Conservation (phyloP, 2,113 vertebrate species). For the Paraplagusia blochii region DNA sequence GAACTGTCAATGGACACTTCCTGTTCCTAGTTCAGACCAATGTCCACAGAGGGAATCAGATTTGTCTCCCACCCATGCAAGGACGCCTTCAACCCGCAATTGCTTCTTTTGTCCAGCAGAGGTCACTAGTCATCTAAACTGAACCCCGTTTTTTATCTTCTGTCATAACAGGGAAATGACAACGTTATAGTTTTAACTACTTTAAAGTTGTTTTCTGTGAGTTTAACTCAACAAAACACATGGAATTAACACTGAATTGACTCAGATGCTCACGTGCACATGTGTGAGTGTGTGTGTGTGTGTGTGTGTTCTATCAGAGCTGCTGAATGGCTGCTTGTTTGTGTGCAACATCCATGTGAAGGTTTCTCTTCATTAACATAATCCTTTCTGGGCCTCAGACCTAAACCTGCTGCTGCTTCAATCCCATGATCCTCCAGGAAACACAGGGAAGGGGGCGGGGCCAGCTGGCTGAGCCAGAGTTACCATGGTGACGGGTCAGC, state of each 20-base stretch:
- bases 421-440: conserved; percentile 63
- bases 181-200: no score
- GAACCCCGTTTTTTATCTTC: background rate
- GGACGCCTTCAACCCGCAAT: no score
- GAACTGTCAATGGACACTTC: no score
- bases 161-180: no score
- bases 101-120: background rate
- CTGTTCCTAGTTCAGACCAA: no score
- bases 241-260: no score
- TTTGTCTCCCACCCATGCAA: no score
- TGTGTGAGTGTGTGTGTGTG: no score
- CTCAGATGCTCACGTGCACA: no score
- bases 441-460: conserved; percentile 7
- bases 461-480: conserved; percentile 32
- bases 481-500: conserved; percentile 62
- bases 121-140: background rate
- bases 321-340: conserved; percentile 42
- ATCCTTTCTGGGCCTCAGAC: conserved; percentile 45
- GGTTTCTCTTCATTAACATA: conserved; percentile 60
- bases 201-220: no score
- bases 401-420: conserved; percentile 57
- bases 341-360: conserved; percentile 18
- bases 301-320: conserved; percentile 3
- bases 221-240: no score
- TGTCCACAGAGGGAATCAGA: no score